Evolutionary conservation across 2,797 vertebrate genomes (phyloP), one percentile per base, ranked within the genome.

Genomic region (Pseudochromis fuscus): DNA sequence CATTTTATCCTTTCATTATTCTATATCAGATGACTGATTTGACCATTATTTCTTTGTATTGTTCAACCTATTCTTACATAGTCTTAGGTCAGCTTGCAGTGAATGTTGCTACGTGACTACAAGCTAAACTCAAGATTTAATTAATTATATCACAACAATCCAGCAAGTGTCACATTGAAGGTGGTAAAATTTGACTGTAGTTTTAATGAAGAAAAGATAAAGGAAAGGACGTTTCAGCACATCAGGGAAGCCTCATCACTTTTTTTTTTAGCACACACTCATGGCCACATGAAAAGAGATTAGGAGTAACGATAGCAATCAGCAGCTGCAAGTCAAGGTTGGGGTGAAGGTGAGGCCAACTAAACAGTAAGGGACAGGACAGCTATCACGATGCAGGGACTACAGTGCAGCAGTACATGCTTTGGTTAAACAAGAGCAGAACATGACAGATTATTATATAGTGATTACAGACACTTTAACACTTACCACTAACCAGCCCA

Each of bases 1-100:
- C 68, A 57, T 74, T 78, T 75, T 13, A 52, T 70, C 67, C 56
- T 40, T 72, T 62, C 61, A 67, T 55, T 37, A 62, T 33, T n/a
- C n/a, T 49, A 16, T 28, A 63, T 58, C 49, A 56, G 33, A 78
- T 63, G 45, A 68, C 58, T 35, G 33, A 63, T 51, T 55, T 55
- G 19, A 65, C 33, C 16, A 44, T 30, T 30, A 44, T 48, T 42
- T 38, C 48, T 64, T 49, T 30, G 45, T 10, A 57, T 49, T 45
- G 24, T 58, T 57, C 12, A 40, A 3, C 4, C 4, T 24, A 10
- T 35, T 53, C 12, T 37, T 56, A 13, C 12, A 60, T 48, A 19
- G 63, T 61, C 13, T 44, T 27, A 15, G 28, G 27, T 45, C 46
- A 23, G 18, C 1, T 15, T n/a, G 8, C n/a, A n/a, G n/a, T n/a